A percentile compares a stretch with the other conserved stretches of the same genome.
Conservation (phyloP, 2,888 invertebrate species). For the Megaustenia siamemsis region DNA sequence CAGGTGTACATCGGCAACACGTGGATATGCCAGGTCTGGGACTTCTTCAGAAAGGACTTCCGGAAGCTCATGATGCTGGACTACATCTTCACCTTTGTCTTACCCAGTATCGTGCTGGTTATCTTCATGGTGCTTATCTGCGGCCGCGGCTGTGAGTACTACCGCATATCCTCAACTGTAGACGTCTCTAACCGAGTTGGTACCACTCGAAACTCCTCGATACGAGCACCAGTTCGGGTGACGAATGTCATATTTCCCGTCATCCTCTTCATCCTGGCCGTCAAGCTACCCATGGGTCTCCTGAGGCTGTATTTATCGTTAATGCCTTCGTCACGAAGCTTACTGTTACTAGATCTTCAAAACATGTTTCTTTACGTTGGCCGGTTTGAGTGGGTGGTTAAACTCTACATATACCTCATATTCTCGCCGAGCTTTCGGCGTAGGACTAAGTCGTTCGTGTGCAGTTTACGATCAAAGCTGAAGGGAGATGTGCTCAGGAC, state of each 20-base stretch:
- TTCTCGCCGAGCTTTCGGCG: slow-evolving; percentile 56
- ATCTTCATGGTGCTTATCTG: slow-evolving; percentile 65
- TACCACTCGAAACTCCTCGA: background rate
- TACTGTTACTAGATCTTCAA: slow-evolving; percentile 37
- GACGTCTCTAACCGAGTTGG: slow-evolving; percentile 32
- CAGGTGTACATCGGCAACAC: slow-evolving; percentile 33
- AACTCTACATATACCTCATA: slow-evolving; percentile 55
- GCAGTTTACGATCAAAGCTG: slow-evolving; percentile 21
- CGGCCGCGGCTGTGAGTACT: slow-evolving; percentile 63
- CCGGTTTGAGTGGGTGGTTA: slow-evolving; percentile 55
- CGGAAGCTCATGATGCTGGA: slow-evolving; percentile 64
- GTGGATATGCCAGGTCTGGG: slow-evolving; percentile 54
- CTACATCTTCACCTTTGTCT: slow-evolving; percentile 65
- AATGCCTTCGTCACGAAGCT: background rate
- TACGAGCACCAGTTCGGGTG: slow-evolving; percentile 45
- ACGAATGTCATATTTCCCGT: slow-evolving; percentile 58
- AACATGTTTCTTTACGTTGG: slow-evolving; percentile 47
- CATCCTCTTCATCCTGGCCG: slow-evolving; percentile 50
- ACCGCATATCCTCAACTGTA: slow-evolving; percentile 59
- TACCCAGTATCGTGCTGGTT: slow-evolving; percentile 66
- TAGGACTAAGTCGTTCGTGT: slow-evolving; percentile 31
- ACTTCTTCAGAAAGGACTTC: slow-evolving; percentile 56
- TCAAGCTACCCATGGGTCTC: slow-evolving; percentile 54
- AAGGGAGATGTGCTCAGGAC: slow-evolving; percentile 21
- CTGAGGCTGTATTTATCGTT: slow-evolving; percentile 40